These are phyloP conservation scores for Cetonia aurata DNA, from an alignment of 2,888 invertebrate species.

Conservation along the genomic window DNA sequence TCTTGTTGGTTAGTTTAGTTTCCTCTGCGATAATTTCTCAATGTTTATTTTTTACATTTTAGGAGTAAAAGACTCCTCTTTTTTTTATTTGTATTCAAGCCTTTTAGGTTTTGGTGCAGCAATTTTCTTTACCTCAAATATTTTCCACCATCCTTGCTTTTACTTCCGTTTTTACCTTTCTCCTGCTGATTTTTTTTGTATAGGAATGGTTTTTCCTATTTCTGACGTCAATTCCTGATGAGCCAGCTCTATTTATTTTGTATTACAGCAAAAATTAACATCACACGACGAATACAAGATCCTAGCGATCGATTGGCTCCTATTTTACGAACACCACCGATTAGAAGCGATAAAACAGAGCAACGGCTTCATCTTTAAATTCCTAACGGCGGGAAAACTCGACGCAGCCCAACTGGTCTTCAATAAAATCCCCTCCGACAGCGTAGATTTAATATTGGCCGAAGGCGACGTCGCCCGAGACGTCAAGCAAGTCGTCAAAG, in stretches of 20 bases:
- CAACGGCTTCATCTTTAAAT: constrained; percentile 89
- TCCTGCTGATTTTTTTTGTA: too few relatives aligned
- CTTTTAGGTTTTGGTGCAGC: too few relatives aligned
- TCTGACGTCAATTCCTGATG: too few relatives aligned
- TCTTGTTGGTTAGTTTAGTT: too few relatives aligned
- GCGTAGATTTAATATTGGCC: constrained; percentile 71
- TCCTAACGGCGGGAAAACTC: constrained; percentile 84
- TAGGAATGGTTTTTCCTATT: too few relatives aligned
- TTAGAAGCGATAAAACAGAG: constrained; percentile 87
- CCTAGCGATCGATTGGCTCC: constrained; percentile 87
- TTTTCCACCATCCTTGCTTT: too few relatives aligned
- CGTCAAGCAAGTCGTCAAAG: constrained; percentile 73
- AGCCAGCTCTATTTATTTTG: not conserved
- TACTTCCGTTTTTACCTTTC: too few relatives aligned
- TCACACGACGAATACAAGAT: constrained; percentile 80
- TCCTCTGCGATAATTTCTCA: too few relatives aligned
- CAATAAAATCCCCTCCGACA: constrained; percentile 77
- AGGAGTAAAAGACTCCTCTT: too few relatives aligned
- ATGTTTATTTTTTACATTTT: too few relatives aligned
- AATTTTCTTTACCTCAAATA: too few relatives aligned
- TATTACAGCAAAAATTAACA: constrained; percentile 67
- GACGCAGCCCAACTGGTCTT: constrained; percentile 86
- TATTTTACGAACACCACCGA: constrained; percentile 82
- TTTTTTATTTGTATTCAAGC: too few relatives aligned
- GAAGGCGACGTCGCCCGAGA: constrained; percentile 67